Evolutionary conservation across 2,113 vertebrate species (phyloP), one percentile per base, ranked within the genome.

Genomic region (Fulmarus glacialis): DNA sequence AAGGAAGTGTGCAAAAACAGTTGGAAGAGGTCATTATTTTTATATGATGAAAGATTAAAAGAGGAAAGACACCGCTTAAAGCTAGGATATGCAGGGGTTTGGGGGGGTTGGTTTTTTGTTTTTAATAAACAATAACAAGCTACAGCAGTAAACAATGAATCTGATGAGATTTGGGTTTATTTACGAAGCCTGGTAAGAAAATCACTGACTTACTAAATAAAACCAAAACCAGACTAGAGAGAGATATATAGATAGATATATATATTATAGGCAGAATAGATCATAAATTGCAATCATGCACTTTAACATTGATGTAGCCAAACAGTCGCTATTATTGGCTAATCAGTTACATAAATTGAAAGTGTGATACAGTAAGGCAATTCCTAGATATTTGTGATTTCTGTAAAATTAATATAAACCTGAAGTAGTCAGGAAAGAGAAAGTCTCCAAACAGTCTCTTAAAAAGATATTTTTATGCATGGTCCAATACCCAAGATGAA

Each of bases 21-120:
- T 6, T 21, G 36, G 50, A 27, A 72, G 27, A 68, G 8, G 7
- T 30, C 43, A 62, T 22, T 27, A 8, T 60, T 48, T 70, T 53
- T n/a, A 11, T 7, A 32, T 2, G 19, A 17, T 0, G 3, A 45
- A 40, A 34, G 15, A 52, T 27, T 43, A 34, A 26, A 26, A 12
- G 22, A 87, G 17, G 22, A 62, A n/a, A 67, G 52, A 20, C 9
- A 22, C 21, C 36, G 53, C 29, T 48, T 13, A 30, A 66, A 48
- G 45, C 8, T 29, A 68, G 34, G 26, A 13, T 4, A 30, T 3
- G 0, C 15, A 23, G 17, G 10, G 63, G 4, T 2, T 36, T 12
- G 30, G 15, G 20, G 15, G 8, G 10, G 3, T 5, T 2, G 19
- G 8, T 2, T 11, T 82, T 22, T 74, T 67, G 24, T 11, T 80